phyloP scores from a whole-genome alignment of 2,888 invertebrate species.

The Volucella zonaria region DNA sequence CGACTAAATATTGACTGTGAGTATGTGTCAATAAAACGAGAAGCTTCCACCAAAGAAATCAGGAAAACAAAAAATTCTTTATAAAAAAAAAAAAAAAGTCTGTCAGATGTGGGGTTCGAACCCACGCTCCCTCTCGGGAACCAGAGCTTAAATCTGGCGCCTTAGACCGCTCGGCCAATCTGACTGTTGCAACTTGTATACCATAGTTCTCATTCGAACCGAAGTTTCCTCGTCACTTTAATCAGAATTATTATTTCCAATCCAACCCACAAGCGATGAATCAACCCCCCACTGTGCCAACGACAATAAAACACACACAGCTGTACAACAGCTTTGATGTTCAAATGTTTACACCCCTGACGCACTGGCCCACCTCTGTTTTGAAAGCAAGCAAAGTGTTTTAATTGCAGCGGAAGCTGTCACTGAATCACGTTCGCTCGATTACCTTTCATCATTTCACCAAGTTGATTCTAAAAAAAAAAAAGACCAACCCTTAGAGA shows the following conservation, averaged over 20 bases:
- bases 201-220: slow-evolving; percentile 3
- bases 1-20: too few species aligned
- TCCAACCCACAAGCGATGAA: background rate
- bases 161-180: slow-evolving; percentile 93
- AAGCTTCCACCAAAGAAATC: too few species aligned
- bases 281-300: slow-evolving; percentile 19
- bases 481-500: slow-evolving; percentile 16
- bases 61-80: too few species aligned
- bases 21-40: too few species aligned
- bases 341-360: slow-evolving; percentile 22
- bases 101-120: slow-evolving; percentile 92
- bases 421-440: slow-evolving; percentile 62
- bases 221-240: slow-evolving; percentile 1
- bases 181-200: slow-evolving; percentile 82
- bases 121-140: slow-evolving; percentile 92
- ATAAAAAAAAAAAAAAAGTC: slow-evolving; percentile 31
- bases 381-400: slow-evolving; percentile 47
- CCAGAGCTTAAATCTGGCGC: slow-evolving; percentile 93
- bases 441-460: slow-evolving; percentile 47
- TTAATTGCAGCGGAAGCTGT: slow-evolving; percentile 72
- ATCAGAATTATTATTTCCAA: slow-evolving; percentile 5
- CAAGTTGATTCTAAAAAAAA: slow-evolving; percentile 18
- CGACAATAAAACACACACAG: background rate
- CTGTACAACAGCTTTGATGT: background rate
- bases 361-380: background rate